phyloP scores from a whole-genome alignment of 2,888 invertebrate genomes.

The Eupeodes luniger region DNA sequence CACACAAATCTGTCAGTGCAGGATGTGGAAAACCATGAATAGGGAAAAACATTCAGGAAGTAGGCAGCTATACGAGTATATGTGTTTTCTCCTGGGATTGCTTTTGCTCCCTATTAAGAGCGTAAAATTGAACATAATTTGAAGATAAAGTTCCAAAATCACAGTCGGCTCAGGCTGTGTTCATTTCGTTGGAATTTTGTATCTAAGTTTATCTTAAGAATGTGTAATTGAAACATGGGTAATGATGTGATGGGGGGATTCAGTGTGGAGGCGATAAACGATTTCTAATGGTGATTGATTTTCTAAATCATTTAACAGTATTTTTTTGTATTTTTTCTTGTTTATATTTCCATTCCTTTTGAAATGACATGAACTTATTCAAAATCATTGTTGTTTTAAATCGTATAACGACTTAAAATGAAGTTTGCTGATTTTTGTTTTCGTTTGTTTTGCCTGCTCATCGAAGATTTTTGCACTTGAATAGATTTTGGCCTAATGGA shows the following conservation, averaged over 20 bases:
- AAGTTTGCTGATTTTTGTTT: background rate
- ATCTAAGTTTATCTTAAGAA: slow-evolving; percentile 19
- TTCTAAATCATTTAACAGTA: slow-evolving; percentile 55
- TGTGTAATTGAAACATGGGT: slow-evolving; percentile 50
- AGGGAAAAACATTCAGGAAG: slow-evolving; percentile 13
- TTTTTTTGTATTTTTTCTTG: background rate
- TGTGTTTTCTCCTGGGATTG: slow-evolving; percentile 49
- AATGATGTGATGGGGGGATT: too few relatives aligned
- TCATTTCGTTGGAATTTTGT: slow-evolving; percentile 10
- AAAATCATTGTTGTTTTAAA: slow-evolving; percentile 34
- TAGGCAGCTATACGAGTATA: background rate
- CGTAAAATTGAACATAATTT: background rate
- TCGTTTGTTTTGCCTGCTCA: background rate
- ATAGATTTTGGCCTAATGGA: too few relatives aligned
- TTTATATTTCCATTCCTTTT: slow-evolving; percentile 28
- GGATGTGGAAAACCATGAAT: slow-evolving; percentile 6
- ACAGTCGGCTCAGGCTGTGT: slow-evolving; percentile 18
- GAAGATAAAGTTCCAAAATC: slow-evolving; percentile 26
- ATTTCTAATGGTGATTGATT: slow-evolving; percentile 63
- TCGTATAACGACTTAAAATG: background rate
- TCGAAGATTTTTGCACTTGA: too few relatives aligned
- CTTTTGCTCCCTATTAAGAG: slow-evolving; percentile 4
- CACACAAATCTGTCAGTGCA: slow-evolving; percentile 66
- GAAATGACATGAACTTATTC: slow-evolving; percentile 1
- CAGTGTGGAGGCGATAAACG: slow-evolving; percentile 32